Evolutionary conservation across 1,140 invertebrate genomes (phyloP).

Genomic region (Cherax destructor): DNA sequence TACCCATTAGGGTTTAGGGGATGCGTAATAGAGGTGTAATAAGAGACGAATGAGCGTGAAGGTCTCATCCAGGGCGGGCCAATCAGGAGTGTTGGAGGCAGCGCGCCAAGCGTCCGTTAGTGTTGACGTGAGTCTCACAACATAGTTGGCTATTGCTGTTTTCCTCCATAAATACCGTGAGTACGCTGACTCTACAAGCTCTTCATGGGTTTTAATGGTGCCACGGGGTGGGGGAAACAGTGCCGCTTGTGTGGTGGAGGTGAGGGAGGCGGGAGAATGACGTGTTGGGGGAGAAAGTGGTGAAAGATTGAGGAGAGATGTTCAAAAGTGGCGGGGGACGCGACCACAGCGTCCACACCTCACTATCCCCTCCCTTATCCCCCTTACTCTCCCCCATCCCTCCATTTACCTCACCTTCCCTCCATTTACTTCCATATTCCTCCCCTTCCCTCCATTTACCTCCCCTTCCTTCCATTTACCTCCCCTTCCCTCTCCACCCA

Average conservation of each 20-base stretch:
- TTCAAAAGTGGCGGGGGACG: too few species aligned
- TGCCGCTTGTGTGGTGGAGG: neutral
- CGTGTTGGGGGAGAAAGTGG: too few species aligned
- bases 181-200: neutral
- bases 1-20: too few species aligned
- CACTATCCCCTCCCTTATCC: too few species aligned
- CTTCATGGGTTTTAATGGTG: neutral
- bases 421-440: too few species aligned
- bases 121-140: conserved; percentile 43
- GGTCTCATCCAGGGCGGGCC: conserved; percentile 11
- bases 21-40: too few species aligned
- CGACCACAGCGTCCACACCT: too few species aligned
- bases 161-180: conserved; percentile 50
- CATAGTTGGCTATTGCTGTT: conserved; percentile 33
- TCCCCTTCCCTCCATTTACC: too few species aligned
- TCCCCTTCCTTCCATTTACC: too few species aligned
- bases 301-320: too few species aligned
- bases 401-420: neutral
- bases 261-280: too few species aligned
- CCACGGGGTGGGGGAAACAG: neutral
- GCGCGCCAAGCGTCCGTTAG: conserved; percentile 63
- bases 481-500: too few species aligned
- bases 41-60: neutral
- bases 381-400: neutral
- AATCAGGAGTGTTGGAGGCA: conserved; percentile 24